Conservation (phyloP, 2,888 invertebrate species). For the Stenurella melanura region DNA sequence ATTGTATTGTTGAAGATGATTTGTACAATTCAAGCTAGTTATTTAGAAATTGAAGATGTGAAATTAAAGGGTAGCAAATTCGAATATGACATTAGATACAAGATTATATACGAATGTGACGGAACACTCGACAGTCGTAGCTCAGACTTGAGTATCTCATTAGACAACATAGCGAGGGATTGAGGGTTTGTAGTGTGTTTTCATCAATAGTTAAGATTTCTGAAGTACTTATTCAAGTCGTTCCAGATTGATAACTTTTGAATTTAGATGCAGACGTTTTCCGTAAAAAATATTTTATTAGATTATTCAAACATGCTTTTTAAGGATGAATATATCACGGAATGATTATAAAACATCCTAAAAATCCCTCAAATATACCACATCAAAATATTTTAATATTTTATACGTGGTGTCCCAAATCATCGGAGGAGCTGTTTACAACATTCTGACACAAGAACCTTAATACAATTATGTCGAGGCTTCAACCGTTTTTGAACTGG, state of each 20-base stretch:
- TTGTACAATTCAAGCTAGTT: neutral
- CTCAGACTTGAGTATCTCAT: slow-evolving; percentile 55
- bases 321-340: neutral
- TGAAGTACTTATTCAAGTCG: slow-evolving; percentile 37
- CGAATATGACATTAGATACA: slow-evolving; percentile 27
- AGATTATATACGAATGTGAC: slow-evolving; percentile 31
- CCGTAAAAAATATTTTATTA: slow-evolving; percentile 17
- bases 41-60: neutral
- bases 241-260: slow-evolving; percentile 40
- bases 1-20: neutral
- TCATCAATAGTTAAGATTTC: slow-evolving; percentile 55
- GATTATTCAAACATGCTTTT: slow-evolving; percentile 8
- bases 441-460: too few relatives aligned
- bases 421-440: too few relatives aligned
- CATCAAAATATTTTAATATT: too few relatives aligned
- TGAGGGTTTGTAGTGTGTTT: slow-evolving; percentile 54
- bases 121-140: slow-evolving; percentile 32
- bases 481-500: too few relatives aligned
- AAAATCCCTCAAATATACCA: too few relatives aligned
- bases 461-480: too few relatives aligned
- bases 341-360: neutral
- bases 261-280: slow-evolving; percentile 25
- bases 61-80: slow-evolving; percentile 12
- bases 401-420: too few relatives aligned
- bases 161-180: slow-evolving; percentile 49